phyloP scores from a whole-genome alignment of 2,797 vertebrate species.

The Megaceryle alcyon region DNA sequence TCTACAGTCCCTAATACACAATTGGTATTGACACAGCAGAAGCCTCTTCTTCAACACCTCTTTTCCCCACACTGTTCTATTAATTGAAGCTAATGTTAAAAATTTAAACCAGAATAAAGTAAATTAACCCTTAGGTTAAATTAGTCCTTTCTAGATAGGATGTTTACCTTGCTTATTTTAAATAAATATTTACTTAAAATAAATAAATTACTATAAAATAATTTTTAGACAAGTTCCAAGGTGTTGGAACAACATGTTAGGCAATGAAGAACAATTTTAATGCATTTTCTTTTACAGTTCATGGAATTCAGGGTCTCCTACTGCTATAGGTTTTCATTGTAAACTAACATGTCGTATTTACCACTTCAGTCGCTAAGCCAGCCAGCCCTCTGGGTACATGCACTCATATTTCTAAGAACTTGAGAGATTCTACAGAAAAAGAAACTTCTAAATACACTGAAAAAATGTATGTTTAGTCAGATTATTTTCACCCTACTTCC shows the following conservation, averaged over 20 bases:
- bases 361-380: neutral
- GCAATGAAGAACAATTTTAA: neutral
- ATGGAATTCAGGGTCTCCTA: neutral
- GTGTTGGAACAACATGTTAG: neutral
- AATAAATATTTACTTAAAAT: neutral
- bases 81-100: neutral
- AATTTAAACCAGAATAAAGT: neutral
- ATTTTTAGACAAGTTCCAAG: neutral
- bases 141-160: neutral
- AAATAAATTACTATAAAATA: neutral
- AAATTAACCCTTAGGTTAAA: neutral
- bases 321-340: neutral
- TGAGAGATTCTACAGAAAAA: neutral
- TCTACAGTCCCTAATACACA: neutral
- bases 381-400: neutral
- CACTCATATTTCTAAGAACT: neutral
- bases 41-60: neutral
- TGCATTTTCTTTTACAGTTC: neutral
- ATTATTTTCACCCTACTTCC: fast-evolving
- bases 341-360: neutral
- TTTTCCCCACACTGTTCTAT: neutral
- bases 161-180: neutral
- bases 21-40: neutral
- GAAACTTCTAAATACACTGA: neutral
- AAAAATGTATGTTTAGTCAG: neutral